Percentiles rank a stretch among this genome's conserved stretches.
Conservation (phyloP, 1,140 invertebrate genomes). For the Rhizoglyphus robini region DNA sequence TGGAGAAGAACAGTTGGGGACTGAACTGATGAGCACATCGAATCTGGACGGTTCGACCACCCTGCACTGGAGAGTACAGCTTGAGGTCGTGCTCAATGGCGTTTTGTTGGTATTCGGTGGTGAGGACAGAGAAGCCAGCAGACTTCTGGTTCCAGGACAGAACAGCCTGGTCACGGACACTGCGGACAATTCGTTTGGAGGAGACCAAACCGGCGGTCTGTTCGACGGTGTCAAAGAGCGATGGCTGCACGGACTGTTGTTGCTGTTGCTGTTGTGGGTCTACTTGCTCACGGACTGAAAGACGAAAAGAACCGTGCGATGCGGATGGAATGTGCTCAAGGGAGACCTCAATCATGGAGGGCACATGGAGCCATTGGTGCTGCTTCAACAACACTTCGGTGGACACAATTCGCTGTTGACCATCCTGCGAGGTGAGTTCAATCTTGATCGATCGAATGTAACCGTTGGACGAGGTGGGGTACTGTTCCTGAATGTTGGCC, state of each 20-base stretch:
- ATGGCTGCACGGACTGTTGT: not conserved
- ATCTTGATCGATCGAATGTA: not conserved
- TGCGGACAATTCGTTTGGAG: not conserved
- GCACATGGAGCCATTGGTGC: not conserved
- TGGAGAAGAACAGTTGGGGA: not conserved
- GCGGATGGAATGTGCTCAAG: not conserved
- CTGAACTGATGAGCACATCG: not conserved
- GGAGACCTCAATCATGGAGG: not conserved
- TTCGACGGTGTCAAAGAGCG: not conserved
- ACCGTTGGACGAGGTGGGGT: not conserved
- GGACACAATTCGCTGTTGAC: not conserved
- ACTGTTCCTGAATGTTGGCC: not conserved
- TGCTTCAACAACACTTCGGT: not conserved
- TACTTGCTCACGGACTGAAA: not conserved
- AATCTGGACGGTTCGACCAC: not conserved
- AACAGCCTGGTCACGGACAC: not conserved
- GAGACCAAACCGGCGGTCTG: not conserved
- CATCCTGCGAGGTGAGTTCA: not conserved
- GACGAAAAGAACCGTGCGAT: not conserved
- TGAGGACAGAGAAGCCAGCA: not conserved
- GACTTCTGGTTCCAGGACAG: not conserved
- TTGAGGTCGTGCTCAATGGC: not conserved
- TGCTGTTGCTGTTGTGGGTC: not conserved
- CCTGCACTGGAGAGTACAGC: not conserved
- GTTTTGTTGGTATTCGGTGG: not conserved